These are phyloP conservation scores for Lucilia sericata DNA, from an alignment of 1,140 invertebrate genomes.

Conservation along the genomic window DNA sequence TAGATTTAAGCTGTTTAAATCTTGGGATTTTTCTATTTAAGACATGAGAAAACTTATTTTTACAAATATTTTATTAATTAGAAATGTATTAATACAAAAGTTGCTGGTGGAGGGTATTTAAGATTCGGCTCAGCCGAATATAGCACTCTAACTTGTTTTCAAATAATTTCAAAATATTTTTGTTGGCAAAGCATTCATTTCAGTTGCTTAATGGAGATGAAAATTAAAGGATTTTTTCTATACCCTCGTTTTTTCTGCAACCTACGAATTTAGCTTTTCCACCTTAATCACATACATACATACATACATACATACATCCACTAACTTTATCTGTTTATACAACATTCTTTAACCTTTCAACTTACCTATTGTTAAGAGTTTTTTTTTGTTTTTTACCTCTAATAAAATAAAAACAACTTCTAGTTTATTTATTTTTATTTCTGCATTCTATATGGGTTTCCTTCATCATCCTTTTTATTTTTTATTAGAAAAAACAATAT, in stretches of 20 bases:
- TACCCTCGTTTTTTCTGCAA: background rate
- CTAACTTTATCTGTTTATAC: background rate
- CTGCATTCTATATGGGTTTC: background rate
- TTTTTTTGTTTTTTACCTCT: conserved; percentile 27
- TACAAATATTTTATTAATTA: too few relatives aligned
- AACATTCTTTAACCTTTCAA: background rate
- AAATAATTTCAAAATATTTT: conserved; percentile 25
- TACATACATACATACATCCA: background rate
- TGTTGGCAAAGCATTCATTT: conserved; percentile 53
- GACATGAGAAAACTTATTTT: too few relatives aligned
- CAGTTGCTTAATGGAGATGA: conserved; percentile 66
- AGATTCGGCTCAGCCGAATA: too few relatives aligned
- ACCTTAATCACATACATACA: background rate
- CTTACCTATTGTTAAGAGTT: background rate
- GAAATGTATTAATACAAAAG: too few relatives aligned
- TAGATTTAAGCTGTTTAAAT: too few relatives aligned
- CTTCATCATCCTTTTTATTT: background rate
- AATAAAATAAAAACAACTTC: conserved; percentile 31
- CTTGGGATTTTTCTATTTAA: too few relatives aligned
- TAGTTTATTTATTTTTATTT: conserved; percentile 23
- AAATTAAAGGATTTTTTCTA: conserved; percentile 57
- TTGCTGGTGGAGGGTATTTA: too few relatives aligned
- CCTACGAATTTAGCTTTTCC: background rate
- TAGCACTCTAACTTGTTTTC: too few relatives aligned
- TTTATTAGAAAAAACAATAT: background rate